Base-by-base conservation (phyloP, 1,140 invertebrate genomes). In the Brachionus rotundiformis region DNA sequence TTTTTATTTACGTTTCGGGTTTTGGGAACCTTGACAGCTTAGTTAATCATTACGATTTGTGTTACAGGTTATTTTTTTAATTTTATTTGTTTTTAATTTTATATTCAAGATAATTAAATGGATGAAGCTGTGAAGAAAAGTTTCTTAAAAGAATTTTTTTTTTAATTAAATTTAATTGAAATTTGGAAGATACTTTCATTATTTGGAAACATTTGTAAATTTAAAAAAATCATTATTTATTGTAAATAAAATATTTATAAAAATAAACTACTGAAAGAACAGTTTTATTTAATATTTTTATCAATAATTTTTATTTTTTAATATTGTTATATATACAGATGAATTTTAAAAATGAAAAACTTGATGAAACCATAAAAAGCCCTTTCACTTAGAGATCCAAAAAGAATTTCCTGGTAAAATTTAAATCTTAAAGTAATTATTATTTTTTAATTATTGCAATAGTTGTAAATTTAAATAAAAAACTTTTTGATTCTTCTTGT, bases 211-310 rank as follows among this genome's bases (percentile, higher is more conserved):
- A 54, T 19, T 54, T 54, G 47, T 54, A 54, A 54, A 54, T 54
- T 16, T 41, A 25, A 54, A 54, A 54, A 54, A 54, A 4, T 7
- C 47, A 54, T 11, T 63, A 63, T 63, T 63, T 63, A 63, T 63
- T 63, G 61, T 63, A 63, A 63, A 63, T 63, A 63, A 63, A 63
- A 63, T 63, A 63, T 63, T 63, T 63, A 63, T 63, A 63, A 63
- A 63, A 63, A 63, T 29, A 54, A 54, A 54, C 8, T 54, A 19
- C 19, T 54, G 5, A 54, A 54, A 54, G 4, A 19, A 19, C 10
- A 41, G n/a, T 23, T 54, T 54, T 8, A 19, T 23, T 2, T 39
- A 2, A 6, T 39, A 2, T 10, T 10, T 11, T 39, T 39, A 39
- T 1, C 13, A 10, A 2, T 39, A 1, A 39, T 39, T 39, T 2